Conservation (phyloP, 2,888 invertebrate genomes). For the Criorhina ranunculi region DNA sequence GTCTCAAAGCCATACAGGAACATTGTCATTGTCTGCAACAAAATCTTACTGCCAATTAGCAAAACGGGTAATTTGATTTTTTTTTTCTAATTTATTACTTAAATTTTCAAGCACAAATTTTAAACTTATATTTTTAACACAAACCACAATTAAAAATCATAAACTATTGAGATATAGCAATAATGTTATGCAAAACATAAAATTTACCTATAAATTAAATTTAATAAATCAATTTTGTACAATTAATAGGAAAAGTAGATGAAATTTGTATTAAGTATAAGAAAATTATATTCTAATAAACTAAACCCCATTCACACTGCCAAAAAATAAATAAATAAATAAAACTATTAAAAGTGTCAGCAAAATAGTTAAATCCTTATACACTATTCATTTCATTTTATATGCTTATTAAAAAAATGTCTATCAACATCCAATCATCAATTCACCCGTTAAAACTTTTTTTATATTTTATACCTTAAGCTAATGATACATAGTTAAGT, state of each 20-base stretch:
- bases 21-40: too few relatives aligned
- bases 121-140: neutral
- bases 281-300: conserved; percentile 19
- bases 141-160: neutral
- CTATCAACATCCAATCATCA: neutral
- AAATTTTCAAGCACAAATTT: neutral
- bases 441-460: conserved; percentile 5
- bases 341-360: neutral
- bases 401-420: neutral
- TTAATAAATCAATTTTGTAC: conserved; percentile 31
- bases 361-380: conserved; percentile 1
- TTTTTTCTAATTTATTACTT: too few relatives aligned
- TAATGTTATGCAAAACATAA: neutral
- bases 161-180: neutral
- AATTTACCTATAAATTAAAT: neutral
- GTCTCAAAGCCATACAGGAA: too few relatives aligned
- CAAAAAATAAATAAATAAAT: conserved; percentile 25
- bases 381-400: neutral
- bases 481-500: conserved; percentile 15
- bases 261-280: conserved; percentile 15
- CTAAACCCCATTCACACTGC: conserved; percentile 57
- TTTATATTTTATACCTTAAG: conserved; percentile 23
- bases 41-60: too few relatives aligned
- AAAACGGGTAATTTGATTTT: too few relatives aligned
- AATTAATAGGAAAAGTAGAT: conserved; percentile 5